Conservation (phyloP, 2,888 invertebrate species). For the Sisyra terminalis region DNA sequence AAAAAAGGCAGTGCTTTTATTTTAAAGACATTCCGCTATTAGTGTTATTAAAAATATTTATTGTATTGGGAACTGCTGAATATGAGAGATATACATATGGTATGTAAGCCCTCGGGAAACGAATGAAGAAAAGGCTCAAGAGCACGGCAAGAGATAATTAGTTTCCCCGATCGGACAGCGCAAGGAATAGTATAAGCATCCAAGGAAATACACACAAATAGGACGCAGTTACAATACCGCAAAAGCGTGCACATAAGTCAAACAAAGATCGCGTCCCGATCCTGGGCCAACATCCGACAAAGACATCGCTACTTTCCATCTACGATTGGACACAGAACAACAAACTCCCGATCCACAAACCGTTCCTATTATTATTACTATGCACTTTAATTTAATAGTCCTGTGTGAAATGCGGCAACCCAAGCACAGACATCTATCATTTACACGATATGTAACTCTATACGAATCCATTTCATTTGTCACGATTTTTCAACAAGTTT, state of each 20-base stretch:
- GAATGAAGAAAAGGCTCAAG: conserved; percentile 16
- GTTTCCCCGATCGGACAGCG: conserved; percentile 21
- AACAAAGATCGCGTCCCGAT: no score
- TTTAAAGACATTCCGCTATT: no score
- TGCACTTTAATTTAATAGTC: background rate
- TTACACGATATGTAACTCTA: no score
- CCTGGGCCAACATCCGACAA: background rate
- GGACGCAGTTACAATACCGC: conserved; percentile 6
- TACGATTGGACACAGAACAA: background rate
- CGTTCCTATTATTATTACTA: background rate
- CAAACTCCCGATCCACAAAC: background rate
- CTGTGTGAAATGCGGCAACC: background rate
- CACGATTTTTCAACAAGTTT: no score
- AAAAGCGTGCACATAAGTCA: background rate
- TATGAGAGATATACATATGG: conserved; percentile 1
- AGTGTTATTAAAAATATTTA: no score
- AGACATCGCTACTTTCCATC: background rate
- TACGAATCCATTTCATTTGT: no score
- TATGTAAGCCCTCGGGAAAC: conserved; percentile 6
- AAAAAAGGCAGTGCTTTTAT: no score
- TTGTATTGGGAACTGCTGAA: no score
- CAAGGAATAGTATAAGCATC: conserved; percentile 8
- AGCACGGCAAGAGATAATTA: conserved; percentile 21
- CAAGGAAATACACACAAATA: conserved; percentile 17
- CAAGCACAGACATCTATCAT: background rate